phyloP scores from a whole-genome alignment of 2,113 vertebrate species.

The Sphaerodactylus townsendi region DNA sequence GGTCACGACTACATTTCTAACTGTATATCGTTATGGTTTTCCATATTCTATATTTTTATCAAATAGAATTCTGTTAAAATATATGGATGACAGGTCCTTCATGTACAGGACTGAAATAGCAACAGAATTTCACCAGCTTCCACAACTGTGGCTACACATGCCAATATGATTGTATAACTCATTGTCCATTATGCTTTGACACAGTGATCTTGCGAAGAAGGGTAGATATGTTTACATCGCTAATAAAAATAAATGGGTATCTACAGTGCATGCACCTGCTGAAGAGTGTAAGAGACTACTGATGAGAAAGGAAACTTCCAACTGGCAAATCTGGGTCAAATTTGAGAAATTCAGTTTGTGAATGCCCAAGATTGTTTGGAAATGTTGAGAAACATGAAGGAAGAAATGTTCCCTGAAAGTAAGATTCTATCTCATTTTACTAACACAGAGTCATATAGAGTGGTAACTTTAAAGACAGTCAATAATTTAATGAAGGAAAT shows the following conservation, averaged over 20 bases:
- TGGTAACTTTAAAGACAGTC: constrained; percentile 35
- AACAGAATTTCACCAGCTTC: background rate
- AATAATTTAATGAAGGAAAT: constrained; percentile 36
- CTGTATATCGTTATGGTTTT: background rate
- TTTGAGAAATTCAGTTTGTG: background rate
- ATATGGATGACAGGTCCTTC: background rate
- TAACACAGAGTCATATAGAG: constrained; percentile 19
- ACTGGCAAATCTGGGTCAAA: background rate
- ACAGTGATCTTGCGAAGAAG: too few relatives aligned
- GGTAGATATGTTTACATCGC: too few relatives aligned
- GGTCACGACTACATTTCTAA: too few relatives aligned
- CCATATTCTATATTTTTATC: background rate
- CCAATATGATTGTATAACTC: too few relatives aligned
- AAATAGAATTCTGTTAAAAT: background rate
- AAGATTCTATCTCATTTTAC: background rate
- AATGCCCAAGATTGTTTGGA: background rate
- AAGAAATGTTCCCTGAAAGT: background rate
- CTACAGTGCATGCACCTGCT: too few relatives aligned
- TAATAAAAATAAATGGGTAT: too few relatives aligned
- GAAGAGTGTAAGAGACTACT: background rate
- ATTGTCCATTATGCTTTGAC: too few relatives aligned
- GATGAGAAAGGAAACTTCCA: background rate
- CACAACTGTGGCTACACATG: background rate
- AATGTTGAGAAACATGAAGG: background rate
- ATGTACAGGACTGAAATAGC: background rate